phyloP scores from a whole-genome alignment of 2,888 invertebrate genomes.

The Caenorhabditis sp. region DNA sequence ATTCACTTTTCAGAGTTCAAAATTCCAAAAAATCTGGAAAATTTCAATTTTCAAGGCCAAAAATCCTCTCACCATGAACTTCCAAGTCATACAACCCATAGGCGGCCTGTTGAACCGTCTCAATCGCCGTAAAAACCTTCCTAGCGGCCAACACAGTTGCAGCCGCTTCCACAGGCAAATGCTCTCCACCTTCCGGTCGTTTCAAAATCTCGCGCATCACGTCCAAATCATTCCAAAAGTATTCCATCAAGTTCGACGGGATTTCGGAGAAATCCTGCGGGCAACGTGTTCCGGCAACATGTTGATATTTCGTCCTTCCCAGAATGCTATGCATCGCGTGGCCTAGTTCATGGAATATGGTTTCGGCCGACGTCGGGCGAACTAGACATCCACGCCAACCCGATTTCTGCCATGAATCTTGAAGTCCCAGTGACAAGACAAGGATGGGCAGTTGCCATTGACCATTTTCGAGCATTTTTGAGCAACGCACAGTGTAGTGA shows the following conservation, averaged over 20 bases:
- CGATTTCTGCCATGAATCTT: constrained; percentile 10
- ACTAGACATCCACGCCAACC: constrained; percentile 33
- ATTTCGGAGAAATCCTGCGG: constrained; percentile 97
- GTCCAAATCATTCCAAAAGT: constrained; percentile 83
- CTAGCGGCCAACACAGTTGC: constrained; percentile 84
- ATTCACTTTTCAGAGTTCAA: too few relatives aligned
- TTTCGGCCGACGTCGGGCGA: constrained; percentile 78
- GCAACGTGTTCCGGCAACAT: constrained; percentile 90
- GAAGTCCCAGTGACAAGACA: constrained; percentile 64
- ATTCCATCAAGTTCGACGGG: constrained; percentile 97
- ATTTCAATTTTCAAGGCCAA: too few relatives aligned
- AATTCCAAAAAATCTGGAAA: too few relatives aligned
- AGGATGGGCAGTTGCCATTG: constrained; percentile 65
- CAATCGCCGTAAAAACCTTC: constrained; percentile 78
- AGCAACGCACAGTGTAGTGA: constrained; percentile 96
- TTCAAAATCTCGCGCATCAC: constrained; percentile 53
- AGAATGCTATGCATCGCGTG: constrained; percentile 99
- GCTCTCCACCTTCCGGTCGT: constrained; percentile 74
- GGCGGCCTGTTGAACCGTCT: constrained; percentile 71
- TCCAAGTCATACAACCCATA: constrained; percentile 69
- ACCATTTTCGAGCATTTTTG: constrained; percentile 76
- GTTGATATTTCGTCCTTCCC: constrained; percentile 91
- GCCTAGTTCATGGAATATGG: constrained; percentile 97
- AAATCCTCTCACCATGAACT: constrained; percentile 62
- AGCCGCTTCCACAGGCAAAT: constrained; percentile 83